These are phyloP conservation scores for Acanthosepion esculentum DNA, from an alignment of 2,888 invertebrate genomes.

Conservation along the genomic window DNA sequence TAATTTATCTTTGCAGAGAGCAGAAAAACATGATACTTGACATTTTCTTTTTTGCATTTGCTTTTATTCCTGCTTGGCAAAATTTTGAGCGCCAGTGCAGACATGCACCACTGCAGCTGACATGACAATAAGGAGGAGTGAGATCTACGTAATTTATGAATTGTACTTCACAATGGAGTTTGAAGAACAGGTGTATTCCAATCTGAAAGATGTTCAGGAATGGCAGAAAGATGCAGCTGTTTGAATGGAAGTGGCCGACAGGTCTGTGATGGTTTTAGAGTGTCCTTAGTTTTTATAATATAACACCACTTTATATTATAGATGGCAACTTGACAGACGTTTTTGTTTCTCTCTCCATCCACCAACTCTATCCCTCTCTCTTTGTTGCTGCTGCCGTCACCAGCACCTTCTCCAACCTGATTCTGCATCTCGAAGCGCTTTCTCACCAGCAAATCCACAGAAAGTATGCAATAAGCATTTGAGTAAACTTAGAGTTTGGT, in stretches of 20 bases:
- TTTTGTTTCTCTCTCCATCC: neutral
- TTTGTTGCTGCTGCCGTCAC: neutral
- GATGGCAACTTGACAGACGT: conserved; percentile 23
- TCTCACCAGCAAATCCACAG: conserved; percentile 33
- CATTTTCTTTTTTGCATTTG: neutral
- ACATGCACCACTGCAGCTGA: neutral
- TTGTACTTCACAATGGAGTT: neutral
- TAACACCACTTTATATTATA: conserved; percentile 33
- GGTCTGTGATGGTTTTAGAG: conserved; percentile 6
- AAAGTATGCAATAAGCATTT: conserved; percentile 14
- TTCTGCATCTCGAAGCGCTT: conserved; percentile 8
- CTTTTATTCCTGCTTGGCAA: neutral
- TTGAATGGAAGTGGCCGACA: conserved; percentile 5
- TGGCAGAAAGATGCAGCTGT: neutral
- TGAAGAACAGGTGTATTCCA: neutral
- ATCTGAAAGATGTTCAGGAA: conserved; percentile 1
- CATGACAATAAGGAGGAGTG: neutral
- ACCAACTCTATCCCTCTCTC: neutral
- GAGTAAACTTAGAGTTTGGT: neutral
- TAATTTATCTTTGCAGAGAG: neutral
- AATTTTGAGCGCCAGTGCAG: neutral
- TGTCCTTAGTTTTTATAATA: conserved; percentile 9
- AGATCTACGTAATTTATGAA: neutral
- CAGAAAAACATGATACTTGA: neutral
- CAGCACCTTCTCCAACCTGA: neutral